Conservation (phyloP, 1,140 invertebrate genomes). For the Nautilus pompilius region DNA sequence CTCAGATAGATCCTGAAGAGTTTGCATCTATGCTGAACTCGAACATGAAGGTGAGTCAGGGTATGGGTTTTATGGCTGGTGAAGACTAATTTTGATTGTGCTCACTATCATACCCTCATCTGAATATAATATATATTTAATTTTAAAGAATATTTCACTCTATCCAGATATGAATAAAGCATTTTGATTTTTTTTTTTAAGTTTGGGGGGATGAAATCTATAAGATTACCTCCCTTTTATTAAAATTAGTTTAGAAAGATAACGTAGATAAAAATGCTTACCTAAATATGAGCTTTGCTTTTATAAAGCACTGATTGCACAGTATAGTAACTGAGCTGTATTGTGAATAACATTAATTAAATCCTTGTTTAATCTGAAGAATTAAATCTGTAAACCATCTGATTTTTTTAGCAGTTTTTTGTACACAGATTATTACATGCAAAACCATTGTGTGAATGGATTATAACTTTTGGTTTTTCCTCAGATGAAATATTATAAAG, state of each 20-base stretch:
- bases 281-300: too few relatives aligned
- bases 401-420: too few relatives aligned
- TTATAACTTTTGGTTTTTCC: too few relatives aligned
- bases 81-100: background rate
- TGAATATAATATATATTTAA: background rate
- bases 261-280: too few relatives aligned
- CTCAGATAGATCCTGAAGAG: conserved; percentile 82
- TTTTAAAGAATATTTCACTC: background rate
- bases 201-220: background rate
- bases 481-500: too few relatives aligned
- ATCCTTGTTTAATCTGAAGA: background rate
- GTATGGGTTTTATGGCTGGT: background rate
- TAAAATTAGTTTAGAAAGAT: too few relatives aligned
- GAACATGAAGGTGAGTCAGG: conserved; percentile 74
- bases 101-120: background rate
- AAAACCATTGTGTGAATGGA: too few relatives aligned
- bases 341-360: too few relatives aligned
- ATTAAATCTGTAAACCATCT: background rate
- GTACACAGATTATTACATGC: too few relatives aligned
- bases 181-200: background rate
- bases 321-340: too few relatives aligned
- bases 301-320: too few relatives aligned
- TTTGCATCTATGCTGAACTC: conserved; percentile 94
- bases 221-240: too few relatives aligned
- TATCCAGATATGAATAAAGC: background rate